A percentile compares a stretch with the other conserved stretches of the same genome.
phyloP scores from a whole-genome alignment of 1,140 invertebrate species.

The Lycorma delicatula region DNA sequence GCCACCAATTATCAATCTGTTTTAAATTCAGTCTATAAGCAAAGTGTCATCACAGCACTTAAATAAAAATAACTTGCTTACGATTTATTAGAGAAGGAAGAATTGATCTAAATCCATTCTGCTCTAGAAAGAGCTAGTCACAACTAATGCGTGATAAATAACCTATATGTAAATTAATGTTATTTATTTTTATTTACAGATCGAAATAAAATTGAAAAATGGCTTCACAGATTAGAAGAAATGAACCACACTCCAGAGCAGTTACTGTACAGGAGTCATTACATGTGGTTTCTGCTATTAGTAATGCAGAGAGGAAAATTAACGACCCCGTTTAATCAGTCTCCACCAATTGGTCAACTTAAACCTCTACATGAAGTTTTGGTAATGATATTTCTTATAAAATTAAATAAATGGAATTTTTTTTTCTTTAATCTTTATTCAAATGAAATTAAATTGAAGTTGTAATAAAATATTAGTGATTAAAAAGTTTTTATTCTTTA shows the following conservation, averaged over 20 bases:
- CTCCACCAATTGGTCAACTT: conserved; percentile 30
- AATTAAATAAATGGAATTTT: too few relatives aligned
- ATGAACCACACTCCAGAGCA: neutral
- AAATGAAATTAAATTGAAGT: too few relatives aligned
- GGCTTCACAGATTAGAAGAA: neutral
- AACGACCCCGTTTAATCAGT: conserved; percentile 34
- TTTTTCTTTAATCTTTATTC: too few relatives aligned
- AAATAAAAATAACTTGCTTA: neutral
- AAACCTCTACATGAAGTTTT: conserved; percentile 34
- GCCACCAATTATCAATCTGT: too few relatives aligned
- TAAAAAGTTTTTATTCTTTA: too few relatives aligned
- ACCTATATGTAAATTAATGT: neutral
- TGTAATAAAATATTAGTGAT: too few relatives aligned
- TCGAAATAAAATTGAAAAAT: neutral
- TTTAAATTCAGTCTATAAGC: too few relatives aligned
- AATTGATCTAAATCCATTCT: neutral
- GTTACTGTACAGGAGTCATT: conserved; percentile 22
- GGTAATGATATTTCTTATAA: too few relatives aligned
- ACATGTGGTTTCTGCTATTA: conserved; percentile 39
- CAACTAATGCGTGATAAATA: neutral
- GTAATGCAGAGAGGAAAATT: conserved; percentile 36
- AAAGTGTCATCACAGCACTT: neutral
- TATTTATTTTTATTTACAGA: neutral
- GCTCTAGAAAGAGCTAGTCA: neutral
- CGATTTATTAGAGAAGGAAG: neutral